phyloP scores from a whole-genome alignment of 2,113 vertebrate species.

The Sturnira hondurensis region DNA sequence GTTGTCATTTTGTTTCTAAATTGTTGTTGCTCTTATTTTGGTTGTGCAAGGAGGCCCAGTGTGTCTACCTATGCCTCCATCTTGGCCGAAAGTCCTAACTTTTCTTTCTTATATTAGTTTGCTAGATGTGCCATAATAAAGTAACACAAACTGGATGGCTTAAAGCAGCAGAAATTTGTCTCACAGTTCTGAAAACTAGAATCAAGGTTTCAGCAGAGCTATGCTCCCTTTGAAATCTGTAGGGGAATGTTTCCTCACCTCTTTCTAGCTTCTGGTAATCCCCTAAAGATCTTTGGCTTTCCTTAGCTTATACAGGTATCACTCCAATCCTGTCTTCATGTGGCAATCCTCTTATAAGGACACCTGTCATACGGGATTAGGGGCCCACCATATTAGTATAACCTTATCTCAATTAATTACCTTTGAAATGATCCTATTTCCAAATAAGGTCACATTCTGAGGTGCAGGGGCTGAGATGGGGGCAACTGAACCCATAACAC shows the following conservation, averaged over 20 bases:
- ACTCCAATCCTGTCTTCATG: not conserved
- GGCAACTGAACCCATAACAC: not conserved
- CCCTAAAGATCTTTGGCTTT: not conserved
- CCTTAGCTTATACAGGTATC: not conserved
- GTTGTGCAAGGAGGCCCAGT: too few species aligned
- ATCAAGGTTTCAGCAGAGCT: not conserved
- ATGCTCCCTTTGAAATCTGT: not conserved
- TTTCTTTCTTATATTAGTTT: not conserved
- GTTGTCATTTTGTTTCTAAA: too few species aligned
- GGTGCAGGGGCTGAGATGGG: not conserved
- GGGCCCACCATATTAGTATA: not conserved
- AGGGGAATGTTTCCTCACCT: not conserved
- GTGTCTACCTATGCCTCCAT: too few species aligned
- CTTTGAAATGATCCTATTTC: not conserved
- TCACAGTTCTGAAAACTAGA: not conserved
- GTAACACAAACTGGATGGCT: not conserved
- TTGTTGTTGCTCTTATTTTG: too few species aligned
- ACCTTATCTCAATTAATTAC: not conserved
- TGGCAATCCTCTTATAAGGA: not conserved
- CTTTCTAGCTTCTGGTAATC: not conserved
- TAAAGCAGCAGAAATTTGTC: not conserved
- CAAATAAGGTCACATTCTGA: not conserved
- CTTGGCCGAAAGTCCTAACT: too few species aligned
- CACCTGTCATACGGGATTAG: not conserved
- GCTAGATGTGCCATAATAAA: not conserved